These are phyloP conservation scores for Spongilla lacustris DNA, from an alignment of 37 sponge, comb jelly and placozoan species.

Conservation along the genomic window DNA sequence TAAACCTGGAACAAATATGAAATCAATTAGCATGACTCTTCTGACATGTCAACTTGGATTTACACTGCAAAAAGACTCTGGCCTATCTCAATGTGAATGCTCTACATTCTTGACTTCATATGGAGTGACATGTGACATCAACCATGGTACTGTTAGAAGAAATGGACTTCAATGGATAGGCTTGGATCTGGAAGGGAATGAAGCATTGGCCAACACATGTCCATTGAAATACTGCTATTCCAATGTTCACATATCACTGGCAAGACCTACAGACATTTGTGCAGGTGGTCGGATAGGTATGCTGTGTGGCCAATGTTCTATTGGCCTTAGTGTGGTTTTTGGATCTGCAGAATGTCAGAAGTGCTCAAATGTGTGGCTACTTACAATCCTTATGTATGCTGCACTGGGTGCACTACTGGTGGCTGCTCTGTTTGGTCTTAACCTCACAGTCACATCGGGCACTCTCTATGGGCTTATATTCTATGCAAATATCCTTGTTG, in stretches of 20 bases:
- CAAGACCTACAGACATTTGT: conserved; percentile 12
- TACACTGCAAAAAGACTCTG: too few relatives aligned
- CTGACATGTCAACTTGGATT: too few relatives aligned
- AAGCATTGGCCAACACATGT: conserved; percentile 1
- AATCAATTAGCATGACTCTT: too few relatives aligned
- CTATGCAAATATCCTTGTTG: conserved; percentile 50
- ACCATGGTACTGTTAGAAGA: conserved; percentile 9
- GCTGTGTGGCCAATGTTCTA: conserved; percentile 56
- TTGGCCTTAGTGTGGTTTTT: conserved; percentile 52
- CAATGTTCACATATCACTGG: conserved; percentile 4
- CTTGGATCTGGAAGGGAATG: too few relatives aligned
- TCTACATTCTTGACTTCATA: not conserved
- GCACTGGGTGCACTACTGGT: conserved; percentile 36
- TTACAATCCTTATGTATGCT: conserved; percentile 31
- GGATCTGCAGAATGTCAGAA: conserved; percentile 37
- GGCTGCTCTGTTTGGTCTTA: conserved; percentile 39
- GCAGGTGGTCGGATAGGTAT: conserved; percentile 37
- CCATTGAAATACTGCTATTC: conserved; percentile 20
- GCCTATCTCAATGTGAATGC: not conserved
- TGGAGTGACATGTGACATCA: conserved; percentile 14
- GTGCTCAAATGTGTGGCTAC: conserved; percentile 48
- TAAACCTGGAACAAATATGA: not conserved
- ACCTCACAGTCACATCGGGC: conserved; percentile 48
- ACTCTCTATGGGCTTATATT: conserved; percentile 51
- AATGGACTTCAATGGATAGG: conserved; percentile 29